Evolutionary conservation across 1,140 invertebrate genomes (phyloP).

Genomic region (Brachionus calyciflorus): DNA sequence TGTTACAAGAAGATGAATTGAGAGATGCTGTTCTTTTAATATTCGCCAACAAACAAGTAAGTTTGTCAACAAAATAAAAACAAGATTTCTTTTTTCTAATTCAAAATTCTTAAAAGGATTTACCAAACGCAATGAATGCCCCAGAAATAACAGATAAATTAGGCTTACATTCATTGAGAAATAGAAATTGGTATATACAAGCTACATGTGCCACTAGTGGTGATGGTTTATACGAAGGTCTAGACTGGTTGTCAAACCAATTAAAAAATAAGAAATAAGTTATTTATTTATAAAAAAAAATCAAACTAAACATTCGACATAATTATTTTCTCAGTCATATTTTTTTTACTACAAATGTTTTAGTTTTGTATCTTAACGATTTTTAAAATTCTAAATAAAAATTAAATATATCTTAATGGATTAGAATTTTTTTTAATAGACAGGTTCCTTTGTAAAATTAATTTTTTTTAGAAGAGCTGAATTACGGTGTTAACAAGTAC

Average conservation of each 20-base stretch:
- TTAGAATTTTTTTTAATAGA: too few species aligned
- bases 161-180: constrained; percentile 86
- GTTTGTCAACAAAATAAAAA: not conserved
- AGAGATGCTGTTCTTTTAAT: constrained; percentile 74
- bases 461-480: too few species aligned
- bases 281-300: not conserved
- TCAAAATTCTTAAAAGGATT: constrained; percentile 68
- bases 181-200: constrained; percentile 87
- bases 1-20: constrained; percentile 66
- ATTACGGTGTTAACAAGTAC: too few species aligned
- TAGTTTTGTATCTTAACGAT: constrained; percentile 38
- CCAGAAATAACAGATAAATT: constrained; percentile 96
- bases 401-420: not conserved
- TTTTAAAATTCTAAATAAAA: not conserved
- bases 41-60: constrained; percentile 67
- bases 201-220: constrained; percentile 94
- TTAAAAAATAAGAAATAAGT: too few species aligned
- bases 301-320: not conserved
- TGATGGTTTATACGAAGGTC: constrained; percentile 92
- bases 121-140: constrained; percentile 97
- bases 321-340: constrained; percentile 33
- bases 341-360: constrained; percentile 34
- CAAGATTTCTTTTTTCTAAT: constrained; percentile 63
- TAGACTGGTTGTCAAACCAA: constrained; percentile 67
- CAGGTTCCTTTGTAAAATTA: too few species aligned